These are phyloP conservation scores for Scaptomyza caliginosa DNA, from an alignment of 2,888 invertebrate genomes.

Conservation along the genomic window DNA sequence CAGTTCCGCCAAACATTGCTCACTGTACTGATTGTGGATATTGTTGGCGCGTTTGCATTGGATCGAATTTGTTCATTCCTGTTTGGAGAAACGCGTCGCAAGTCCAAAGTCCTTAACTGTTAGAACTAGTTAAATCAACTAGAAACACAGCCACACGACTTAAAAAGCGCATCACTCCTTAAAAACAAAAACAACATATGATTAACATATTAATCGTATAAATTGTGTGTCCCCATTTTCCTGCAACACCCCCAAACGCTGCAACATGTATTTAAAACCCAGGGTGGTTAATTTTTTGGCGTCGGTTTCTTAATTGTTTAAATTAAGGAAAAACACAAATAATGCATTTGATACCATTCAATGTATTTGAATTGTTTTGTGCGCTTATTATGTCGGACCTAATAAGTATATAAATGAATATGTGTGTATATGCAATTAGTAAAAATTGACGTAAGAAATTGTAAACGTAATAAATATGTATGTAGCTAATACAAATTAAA, in stretches of 20 bases:
- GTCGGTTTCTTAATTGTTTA: slow-evolving; percentile 59
- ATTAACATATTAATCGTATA: slow-evolving; percentile 12
- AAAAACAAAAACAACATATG: slow-evolving; percentile 2
- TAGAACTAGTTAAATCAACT: slow-evolving; percentile 16
- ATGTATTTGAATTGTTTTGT: slow-evolving; percentile 26
- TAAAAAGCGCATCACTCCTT: slow-evolving; percentile 5
- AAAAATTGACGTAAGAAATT: slow-evolving; percentile 68
- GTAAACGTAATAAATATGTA: slow-evolving; percentile 55
- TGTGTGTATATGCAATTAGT: slow-evolving; percentile 55
- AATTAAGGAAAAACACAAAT: slow-evolving; percentile 8
- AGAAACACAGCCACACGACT: slow-evolving; percentile 4
- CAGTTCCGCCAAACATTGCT: slow-evolving; percentile 96
- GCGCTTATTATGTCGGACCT: slow-evolving; percentile 19
- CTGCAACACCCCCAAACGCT: slow-evolving; percentile 6
- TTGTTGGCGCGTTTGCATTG: slow-evolving; percentile 92
- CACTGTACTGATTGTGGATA: slow-evolving; percentile 92
- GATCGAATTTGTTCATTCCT: slow-evolving; percentile 94
- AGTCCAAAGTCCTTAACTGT: slow-evolving; percentile 76
- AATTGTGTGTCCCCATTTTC: slow-evolving; percentile 6
- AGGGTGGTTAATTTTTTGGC: slow-evolving; percentile 26
- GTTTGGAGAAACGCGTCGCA: slow-evolving; percentile 91
- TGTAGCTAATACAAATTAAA: slow-evolving; percentile 47
- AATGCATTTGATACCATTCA: slow-evolving; percentile 18
- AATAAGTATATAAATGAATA: slow-evolving; percentile 38
- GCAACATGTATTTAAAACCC: slow-evolving; percentile 30